phyloP scores from a whole-genome alignment of 2,797 vertebrate genomes.

The Staurois parvus region DNA sequence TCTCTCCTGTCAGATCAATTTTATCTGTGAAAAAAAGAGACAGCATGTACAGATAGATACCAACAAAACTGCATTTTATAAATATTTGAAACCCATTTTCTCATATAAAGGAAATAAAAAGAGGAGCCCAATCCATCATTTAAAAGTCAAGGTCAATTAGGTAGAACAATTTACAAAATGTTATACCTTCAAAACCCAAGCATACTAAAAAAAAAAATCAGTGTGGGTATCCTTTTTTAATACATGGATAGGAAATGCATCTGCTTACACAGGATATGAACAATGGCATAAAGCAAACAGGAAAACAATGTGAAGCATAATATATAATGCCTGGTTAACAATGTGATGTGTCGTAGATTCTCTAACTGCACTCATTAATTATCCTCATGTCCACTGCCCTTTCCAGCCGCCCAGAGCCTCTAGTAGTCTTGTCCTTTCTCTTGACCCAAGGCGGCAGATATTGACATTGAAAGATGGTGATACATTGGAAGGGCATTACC shows the following conservation, averaged over 20 bases:
- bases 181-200: too few relatives aligned
- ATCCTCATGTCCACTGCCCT: constrained; percentile 30
- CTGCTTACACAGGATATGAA: constrained; percentile 12
- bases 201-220: too few relatives aligned
- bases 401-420: constrained; percentile 24
- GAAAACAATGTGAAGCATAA: constrained; percentile 41
- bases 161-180: too few relatives aligned
- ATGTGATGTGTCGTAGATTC: constrained; percentile 17
- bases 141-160: too few relatives aligned
- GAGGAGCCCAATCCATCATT: too few relatives aligned
- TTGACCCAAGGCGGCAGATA: constrained; percentile 26
- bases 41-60: too few relatives aligned
- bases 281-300: constrained; percentile 8
- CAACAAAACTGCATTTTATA: too few relatives aligned
- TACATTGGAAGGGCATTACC: constrained; percentile 46
- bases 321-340: constrained; percentile 33
- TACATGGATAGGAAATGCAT: constrained; percentile 7
- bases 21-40: too few relatives aligned
- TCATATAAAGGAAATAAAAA: too few relatives aligned
- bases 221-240: neutral
- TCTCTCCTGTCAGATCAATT: too few relatives aligned
- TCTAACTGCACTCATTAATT: constrained; percentile 40
- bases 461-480: constrained; percentile 41
- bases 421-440: constrained; percentile 32
- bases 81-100: too few relatives aligned